Evolutionary conservation across 2,113 vertebrate species (phyloP).

Genomic region (Bothrops jararaca): DNA sequence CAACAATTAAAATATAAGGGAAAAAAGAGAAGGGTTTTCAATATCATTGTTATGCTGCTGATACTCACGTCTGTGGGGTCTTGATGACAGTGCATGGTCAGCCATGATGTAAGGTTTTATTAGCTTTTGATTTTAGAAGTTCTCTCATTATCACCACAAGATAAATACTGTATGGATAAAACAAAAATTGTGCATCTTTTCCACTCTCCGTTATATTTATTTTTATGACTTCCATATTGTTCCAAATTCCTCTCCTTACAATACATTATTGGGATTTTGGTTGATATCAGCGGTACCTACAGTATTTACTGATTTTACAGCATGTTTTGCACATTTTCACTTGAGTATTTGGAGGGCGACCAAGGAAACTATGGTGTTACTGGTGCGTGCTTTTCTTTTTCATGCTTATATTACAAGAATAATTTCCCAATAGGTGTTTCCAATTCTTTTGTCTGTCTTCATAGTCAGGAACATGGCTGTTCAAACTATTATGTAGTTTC

Average conservation of each 20-base stretch:
- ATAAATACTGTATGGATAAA: not conserved
- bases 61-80: not conserved
- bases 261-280: not conserved
- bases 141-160: not conserved
- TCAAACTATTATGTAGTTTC: not conserved
- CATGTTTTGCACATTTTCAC: not conserved
- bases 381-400: not conserved
- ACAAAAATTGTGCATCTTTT: not conserved
- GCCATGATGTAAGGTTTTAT: not conserved
- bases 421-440: not conserved
- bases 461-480: not conserved
- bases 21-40: not conserved
- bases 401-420: not conserved
- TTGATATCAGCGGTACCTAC: not conserved
- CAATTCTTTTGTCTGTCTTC: not conserved
- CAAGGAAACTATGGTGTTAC: not conserved
- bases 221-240: not conserved
- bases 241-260: not conserved
- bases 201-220: not conserved
- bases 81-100: not conserved
- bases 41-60: not conserved
- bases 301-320: not conserved
- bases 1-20: not conserved
- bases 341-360: not conserved
- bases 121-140: not conserved